Evolutionary conservation across 2,888 invertebrate genomes (phyloP).

Genomic region (Yponomeuta sedellus): DNA sequence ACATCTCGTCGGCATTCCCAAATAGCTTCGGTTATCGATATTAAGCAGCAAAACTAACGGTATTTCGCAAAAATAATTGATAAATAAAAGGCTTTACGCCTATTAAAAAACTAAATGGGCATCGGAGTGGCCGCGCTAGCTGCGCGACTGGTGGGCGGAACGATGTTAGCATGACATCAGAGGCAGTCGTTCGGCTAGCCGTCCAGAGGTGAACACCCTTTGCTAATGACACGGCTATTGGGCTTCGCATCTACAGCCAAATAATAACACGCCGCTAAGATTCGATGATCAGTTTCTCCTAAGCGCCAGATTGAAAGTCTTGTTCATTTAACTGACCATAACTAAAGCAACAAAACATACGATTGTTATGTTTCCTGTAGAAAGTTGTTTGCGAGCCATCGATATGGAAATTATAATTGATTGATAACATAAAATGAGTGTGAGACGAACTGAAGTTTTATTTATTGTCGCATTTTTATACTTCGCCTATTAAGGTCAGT

Average conservation of each 20-base stretch:
- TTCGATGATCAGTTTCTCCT: background rate
- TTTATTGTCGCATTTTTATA: background rate
- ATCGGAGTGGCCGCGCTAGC: conserved; percentile 25
- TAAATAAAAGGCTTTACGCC: background rate
- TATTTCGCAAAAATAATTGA: background rate
- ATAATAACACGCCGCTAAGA: conserved; percentile 4
- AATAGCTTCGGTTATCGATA: background rate
- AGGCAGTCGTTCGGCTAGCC: conserved; percentile 16
- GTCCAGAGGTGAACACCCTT: conserved; percentile 11
- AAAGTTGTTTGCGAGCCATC: background rate
- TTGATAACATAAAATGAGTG: background rate
- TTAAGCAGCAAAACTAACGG: background rate
- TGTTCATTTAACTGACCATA: background rate
- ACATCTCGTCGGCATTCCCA: background rate
- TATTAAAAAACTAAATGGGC: conserved; percentile 1
- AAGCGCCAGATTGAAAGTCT: background rate
- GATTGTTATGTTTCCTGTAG: background rate
- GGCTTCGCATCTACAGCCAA: conserved; percentile 2
- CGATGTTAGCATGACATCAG: conserved; percentile 54
- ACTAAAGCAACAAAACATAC: background rate
- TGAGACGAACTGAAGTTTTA: background rate
- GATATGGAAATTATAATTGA: background rate
- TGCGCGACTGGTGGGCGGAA: conserved; percentile 34
- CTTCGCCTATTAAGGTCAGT: background rate
- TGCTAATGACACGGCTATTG: background rate